A percentile compares a stretch with the other conserved stretches of the same genome.
phyloP scores from a whole-genome alignment of 2,888 invertebrate species.

The Philereme transversata region DNA sequence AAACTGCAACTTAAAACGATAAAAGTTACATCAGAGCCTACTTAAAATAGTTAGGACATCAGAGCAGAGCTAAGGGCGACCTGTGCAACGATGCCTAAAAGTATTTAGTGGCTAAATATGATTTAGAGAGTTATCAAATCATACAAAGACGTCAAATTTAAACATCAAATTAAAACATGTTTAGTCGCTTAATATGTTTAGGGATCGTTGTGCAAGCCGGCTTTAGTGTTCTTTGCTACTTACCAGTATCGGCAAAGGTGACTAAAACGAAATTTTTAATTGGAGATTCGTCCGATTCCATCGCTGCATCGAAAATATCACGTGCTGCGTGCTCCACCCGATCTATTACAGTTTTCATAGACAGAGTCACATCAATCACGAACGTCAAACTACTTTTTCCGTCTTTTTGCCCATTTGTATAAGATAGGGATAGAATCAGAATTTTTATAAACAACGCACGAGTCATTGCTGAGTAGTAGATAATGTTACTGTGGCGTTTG shows the following conservation, averaged over 20 bases:
- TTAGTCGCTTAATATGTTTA: no score
- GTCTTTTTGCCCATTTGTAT: slow-evolving; percentile 6
- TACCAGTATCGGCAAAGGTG: slow-evolving; percentile 24
- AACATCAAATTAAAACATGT: no score
- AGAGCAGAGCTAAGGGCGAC: no score
- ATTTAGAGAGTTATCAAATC: no score
- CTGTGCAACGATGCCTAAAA: no score
- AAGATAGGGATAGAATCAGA: slow-evolving; percentile 1
- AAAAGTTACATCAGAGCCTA: no score
- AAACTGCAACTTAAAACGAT: no score
- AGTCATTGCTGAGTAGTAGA: slow-evolving; percentile 7
- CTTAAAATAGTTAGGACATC: no score
- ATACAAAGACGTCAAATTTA: no score
- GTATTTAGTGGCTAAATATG: no score
- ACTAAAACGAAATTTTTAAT: slow-evolving; percentile 22
- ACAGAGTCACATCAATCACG: slow-evolving; percentile 52
- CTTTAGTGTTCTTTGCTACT: background rate
- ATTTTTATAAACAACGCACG: slow-evolving; percentile 1
- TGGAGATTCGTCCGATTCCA: slow-evolving; percentile 10
- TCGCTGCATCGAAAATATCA: slow-evolving; percentile 13
- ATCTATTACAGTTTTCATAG: slow-evolving; percentile 48
- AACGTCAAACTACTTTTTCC: slow-evolving; percentile 48
- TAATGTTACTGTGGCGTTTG: background rate
- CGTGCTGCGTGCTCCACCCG: slow-evolving; percentile 32
- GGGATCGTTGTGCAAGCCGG: no score